Conservation (phyloP, 2,797 vertebrate genomes). For the Aldrovandia affinis region DNA sequence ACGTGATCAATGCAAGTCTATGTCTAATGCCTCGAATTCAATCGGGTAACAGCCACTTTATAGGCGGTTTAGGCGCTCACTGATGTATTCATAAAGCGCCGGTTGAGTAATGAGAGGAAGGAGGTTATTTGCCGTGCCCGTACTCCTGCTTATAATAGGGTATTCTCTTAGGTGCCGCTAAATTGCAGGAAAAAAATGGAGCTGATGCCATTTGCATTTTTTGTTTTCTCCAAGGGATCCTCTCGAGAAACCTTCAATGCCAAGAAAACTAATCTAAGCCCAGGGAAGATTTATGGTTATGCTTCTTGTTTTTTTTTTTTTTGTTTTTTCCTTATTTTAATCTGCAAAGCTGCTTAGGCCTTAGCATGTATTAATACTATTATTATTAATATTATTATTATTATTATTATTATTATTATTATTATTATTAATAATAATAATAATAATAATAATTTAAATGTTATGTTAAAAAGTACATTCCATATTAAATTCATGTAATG, state of each 20-base stretch:
- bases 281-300: conserved; percentile 32
- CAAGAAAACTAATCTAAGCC: conserved; percentile 27
- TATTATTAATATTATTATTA: too few relatives aligned
- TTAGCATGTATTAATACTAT: not conserved
- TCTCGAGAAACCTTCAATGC: conserved; percentile 28
- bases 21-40: conserved; percentile 51
- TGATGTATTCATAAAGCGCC: conserved; percentile 32
- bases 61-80: conserved; percentile 49
- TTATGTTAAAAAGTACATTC: not conserved
- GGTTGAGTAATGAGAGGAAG: conserved; percentile 29
- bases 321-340: conserved; percentile 24
- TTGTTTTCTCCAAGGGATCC: conserved; percentile 17
- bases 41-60: conserved; percentile 53
- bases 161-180: conserved; percentile 47
- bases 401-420: too few relatives aligned
- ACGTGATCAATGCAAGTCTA: conserved; percentile 53
- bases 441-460: not conserved
- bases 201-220: conserved; percentile 18
- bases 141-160: conserved; percentile 55
- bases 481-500: not conserved
- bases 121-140: not conserved
- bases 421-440: not conserved
- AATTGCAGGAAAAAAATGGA: conserved; percentile 24
- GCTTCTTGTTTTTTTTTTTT: not conserved
- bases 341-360: conserved; percentile 9